phyloP scores from a whole-genome alignment of 2,113 vertebrate species.

The Rissa tridactyla region DNA sequence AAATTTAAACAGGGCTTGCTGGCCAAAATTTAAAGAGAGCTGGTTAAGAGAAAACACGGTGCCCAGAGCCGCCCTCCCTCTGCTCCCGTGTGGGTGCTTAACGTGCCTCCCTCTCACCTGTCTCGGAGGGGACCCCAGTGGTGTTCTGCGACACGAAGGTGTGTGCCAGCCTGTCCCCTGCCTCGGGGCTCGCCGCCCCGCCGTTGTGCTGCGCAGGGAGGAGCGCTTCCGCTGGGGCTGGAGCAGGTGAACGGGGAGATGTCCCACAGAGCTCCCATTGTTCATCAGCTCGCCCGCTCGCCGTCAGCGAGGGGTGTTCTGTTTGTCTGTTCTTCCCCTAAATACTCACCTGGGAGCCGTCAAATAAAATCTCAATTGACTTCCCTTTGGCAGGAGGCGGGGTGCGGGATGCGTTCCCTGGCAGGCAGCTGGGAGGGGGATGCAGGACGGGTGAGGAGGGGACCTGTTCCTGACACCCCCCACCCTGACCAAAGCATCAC shows the following conservation, averaged over 20 bases:
- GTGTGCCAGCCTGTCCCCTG: background rate
- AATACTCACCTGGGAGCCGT: background rate
- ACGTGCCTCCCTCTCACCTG: background rate
- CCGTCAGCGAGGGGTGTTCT: background rate
- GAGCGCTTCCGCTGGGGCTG: background rate
- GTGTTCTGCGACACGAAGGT: background rate
- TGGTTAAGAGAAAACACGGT: background rate
- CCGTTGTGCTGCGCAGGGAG: background rate
- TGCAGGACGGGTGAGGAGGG: rapidly evolving
- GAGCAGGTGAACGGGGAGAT: background rate
- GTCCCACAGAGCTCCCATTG: background rate
- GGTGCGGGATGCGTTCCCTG: background rate
- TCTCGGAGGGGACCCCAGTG: background rate
- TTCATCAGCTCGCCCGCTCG: background rate
- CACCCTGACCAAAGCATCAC: rapidly evolving
- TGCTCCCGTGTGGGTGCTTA: background rate
- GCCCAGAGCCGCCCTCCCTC: background rate
- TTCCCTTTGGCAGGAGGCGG: background rate
- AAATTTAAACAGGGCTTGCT: background rate
- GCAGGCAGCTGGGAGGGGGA: background rate
- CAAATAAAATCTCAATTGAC: background rate
- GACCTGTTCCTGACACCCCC: background rate
- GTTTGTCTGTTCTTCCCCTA: background rate
- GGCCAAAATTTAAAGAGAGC: background rate
- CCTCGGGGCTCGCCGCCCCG: background rate